Percentiles rank a stretch among this genome's conserved stretches.
Evolutionary conservation across 2,888 invertebrate species (phyloP).

Genomic region (Dorcus hopei): DNA sequence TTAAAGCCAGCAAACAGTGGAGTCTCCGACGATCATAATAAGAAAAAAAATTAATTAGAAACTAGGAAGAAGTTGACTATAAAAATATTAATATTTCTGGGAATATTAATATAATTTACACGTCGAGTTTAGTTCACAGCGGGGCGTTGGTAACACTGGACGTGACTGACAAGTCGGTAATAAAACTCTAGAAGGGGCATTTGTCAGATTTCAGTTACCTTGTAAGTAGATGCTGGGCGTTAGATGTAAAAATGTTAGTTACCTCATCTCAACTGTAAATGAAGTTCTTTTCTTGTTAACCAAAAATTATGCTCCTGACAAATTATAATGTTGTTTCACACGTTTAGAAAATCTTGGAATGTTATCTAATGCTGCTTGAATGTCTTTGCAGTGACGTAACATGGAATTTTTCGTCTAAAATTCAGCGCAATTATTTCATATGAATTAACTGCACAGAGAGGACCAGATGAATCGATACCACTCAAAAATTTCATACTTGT

Average conservation of each 20-base stretch:
- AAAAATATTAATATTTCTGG: conserved; percentile 14
- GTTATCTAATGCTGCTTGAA: neutral
- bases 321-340: conserved; percentile 26
- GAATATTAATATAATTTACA: conserved; percentile 25
- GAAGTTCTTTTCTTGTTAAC: conserved; percentile 23
- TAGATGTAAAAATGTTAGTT: conserved; percentile 6
- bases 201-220: conserved; percentile 25
- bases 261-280: conserved; percentile 13
- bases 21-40: no score
- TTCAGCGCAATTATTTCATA: no score
- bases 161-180: conserved; percentile 27
- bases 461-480: no score
- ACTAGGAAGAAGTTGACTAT: conserved; percentile 1
- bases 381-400: no score
- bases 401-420: no score
- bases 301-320: conserved; percentile 24
- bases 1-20: neutral
- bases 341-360: conserved; percentile 14
- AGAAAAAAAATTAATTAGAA: conserved; percentile 1
- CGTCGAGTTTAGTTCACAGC: conserved; percentile 25
- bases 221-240: conserved; percentile 5
- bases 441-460: no score
- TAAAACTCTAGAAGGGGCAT: conserved; percentile 23
- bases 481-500: no score
- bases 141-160: conserved; percentile 22